Evolutionary conservation across 2,113 vertebrate genomes (phyloP), one percentile per base, ranked within the genome.

Genomic region (Eptatretus burgeri): DNA sequence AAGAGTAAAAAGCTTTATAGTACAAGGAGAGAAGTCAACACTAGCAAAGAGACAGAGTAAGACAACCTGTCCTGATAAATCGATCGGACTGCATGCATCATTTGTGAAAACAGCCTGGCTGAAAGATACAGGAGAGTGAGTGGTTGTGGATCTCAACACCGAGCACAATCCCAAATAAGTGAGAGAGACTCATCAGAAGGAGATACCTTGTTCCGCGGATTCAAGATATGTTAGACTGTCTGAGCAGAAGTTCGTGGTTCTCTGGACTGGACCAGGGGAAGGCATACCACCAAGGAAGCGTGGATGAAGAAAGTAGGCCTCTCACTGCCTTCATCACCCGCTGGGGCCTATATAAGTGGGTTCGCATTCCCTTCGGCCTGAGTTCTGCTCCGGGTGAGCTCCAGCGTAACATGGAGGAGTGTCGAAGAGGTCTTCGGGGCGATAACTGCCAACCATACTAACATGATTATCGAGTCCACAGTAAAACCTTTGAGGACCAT

Each of bases 401-500:
- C 50, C 64, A 64, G 49, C 13, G 64, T 18, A 64, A 51, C 50
- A 51, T 53, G 63, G 63, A 64, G 49, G 64, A 64, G 14, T 64
- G 64, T 50, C 50, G 52, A 50, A 50, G 13, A 13, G 27, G 11
- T 17, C 64, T 62, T 14, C 19, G 2, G 51, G 64, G 50, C 51
- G 19, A 64, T 8, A 64, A 2, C 14, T 64, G 27, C 2, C 14
- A 13, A n/a, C 64, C 16, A 14, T 13, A 63, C 17, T 17, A 16
- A 41, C 5, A 63, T 17, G 66, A 64, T 3, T n/a, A 64, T 66
- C 14, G 65, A 9, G 64, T 69, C 2, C 64, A 69, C 51, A 65
- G 27, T 2, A 62, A 67, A 14, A 51, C 49, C 9, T 69, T 70
- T 52, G 64, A 69, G 3, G 64, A 66, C 3, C 67, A 68, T 11